Evolutionary conservation across 2,888 invertebrate species (phyloP).

Genomic region (Romanomermis culicivorax): DNA sequence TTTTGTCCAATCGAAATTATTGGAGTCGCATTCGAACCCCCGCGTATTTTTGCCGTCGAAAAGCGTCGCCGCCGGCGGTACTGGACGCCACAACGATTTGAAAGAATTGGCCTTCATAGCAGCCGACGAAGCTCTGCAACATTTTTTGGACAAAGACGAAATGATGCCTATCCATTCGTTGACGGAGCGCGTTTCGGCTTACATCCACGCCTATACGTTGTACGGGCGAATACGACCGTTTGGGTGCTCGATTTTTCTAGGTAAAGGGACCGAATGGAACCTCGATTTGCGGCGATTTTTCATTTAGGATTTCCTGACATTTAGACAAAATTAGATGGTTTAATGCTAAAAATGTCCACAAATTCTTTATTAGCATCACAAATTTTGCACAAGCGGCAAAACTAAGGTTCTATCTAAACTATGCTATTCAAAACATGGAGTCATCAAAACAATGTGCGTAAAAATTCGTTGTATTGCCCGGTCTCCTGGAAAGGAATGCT

Average conservation of each 20-base stretch:
- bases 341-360: too few relatives aligned
- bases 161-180: constrained; percentile 56
- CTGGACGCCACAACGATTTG: background rate
- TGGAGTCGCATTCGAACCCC: constrained; percentile 53
- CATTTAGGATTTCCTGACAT: constrained; percentile 2
- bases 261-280: constrained; percentile 30
- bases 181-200: constrained; percentile 76
- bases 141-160: constrained; percentile 64
- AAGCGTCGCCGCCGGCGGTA: background rate
- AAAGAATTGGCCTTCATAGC: too few relatives aligned
- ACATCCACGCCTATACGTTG: constrained; percentile 90
- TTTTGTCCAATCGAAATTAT: constrained; percentile 71
- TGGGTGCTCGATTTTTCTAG: constrained; percentile 71
- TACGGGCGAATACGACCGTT: constrained; percentile 96
- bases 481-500: too few relatives aligned
- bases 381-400: too few relatives aligned
- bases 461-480: too few relatives aligned
- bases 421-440: too few relatives aligned
- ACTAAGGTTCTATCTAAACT: too few relatives aligned
- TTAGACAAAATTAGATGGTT: too few relatives aligned
- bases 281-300: background rate
- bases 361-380: too few relatives aligned
- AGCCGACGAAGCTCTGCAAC: constrained; percentile 80
- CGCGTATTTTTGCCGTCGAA: constrained; percentile 37
- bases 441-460: too few relatives aligned